Evolutionary conservation across 1,140 invertebrate species (phyloP), one percentile per base, ranked within the genome.

Genomic region (Lepidurus packardi): DNA sequence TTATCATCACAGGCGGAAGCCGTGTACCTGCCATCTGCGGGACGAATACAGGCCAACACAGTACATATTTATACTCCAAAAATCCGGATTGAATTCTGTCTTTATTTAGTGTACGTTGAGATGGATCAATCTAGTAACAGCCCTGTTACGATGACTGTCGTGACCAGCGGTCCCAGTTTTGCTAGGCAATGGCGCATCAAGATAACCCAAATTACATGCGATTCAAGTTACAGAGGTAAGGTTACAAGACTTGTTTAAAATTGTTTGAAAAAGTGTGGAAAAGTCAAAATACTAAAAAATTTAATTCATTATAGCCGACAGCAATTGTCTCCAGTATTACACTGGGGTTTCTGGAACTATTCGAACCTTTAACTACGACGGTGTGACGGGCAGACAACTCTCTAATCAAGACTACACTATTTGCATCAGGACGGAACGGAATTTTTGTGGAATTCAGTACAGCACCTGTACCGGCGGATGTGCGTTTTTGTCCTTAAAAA

Each of bases 321-420:
- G 81, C 7, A 81, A 92, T 6, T 95, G 94, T 82, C 85, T 95
- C 11, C 93, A 95, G 82, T 94, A 93, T 81, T 92, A 88, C 84
- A 92, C 90, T 0, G 92, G 93, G 0, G 91, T 94, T 0, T 90
- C 91, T 25, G 94, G 93, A 0, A 89, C 91, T 76, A 88, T 95
- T 7, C 88, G 89, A 11, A 93, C 92, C 3, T 96, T 93, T 84
- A 96, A 96, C 85, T 95, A 92, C 82, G 92, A 94, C 79, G 87
- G 91, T 0, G 85, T 85, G 0, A 87, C 84, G 1, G 93, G 93
- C 0, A 85, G 92, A n/a, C 93, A 95, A 82, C 86, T 96, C 1
- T 93, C 92, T 34, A 95, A 95, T 85, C 93, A 95, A 83, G 92
- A 95, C 82, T 96, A 95, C 84, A 92, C 92, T 78, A 91, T 94